Conservation (phyloP, 1,140 invertebrate genomes). For the Teleogryllus occipitalis region DNA sequence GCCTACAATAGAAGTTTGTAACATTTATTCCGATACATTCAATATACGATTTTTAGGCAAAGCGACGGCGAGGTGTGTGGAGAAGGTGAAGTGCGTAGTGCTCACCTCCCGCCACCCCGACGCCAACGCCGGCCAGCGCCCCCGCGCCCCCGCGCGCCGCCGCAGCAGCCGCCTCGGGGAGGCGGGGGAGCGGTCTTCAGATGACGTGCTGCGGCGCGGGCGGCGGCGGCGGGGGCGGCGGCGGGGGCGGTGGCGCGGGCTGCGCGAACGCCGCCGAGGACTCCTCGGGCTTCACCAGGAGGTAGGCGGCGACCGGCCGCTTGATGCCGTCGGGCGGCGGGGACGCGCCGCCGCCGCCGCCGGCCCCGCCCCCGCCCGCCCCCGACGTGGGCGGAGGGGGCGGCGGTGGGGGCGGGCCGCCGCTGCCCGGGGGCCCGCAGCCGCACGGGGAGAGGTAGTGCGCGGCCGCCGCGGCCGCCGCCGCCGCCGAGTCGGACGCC, state of each 20-base stretch:
- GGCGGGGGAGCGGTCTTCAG: conserved; percentile 75
- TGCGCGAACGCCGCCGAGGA: neutral
- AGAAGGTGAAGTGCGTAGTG: neutral
- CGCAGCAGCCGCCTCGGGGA: conserved; percentile 41
- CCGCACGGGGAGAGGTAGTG: neutral
- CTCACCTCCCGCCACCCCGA: conserved; percentile 28
- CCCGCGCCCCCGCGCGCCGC: conserved; percentile 37
- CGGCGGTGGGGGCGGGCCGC: no score
- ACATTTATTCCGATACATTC: no score
- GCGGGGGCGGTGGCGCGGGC: conserved; percentile 27
- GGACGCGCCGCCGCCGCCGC: conserved; percentile 52
- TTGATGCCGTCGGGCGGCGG: conserved; percentile 21
- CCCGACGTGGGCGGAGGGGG: no score
- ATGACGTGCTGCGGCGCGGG: conserved; percentile 54
- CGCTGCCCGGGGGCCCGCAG: neutral
- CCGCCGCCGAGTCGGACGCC: neutral
- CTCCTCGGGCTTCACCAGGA: conserved; percentile 26
- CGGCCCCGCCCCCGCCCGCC: no score
- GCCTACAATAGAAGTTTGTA: no score
- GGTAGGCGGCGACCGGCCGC: conserved; percentile 29
- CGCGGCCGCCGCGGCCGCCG: no score
- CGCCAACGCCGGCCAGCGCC: conserved; percentile 28
- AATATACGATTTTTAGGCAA: no score
- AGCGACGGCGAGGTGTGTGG: no score
- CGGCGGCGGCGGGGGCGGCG: conserved; percentile 24